Base-by-base conservation (phyloP, 2,888 invertebrate species). In the Cheilosia impressa region DNA sequence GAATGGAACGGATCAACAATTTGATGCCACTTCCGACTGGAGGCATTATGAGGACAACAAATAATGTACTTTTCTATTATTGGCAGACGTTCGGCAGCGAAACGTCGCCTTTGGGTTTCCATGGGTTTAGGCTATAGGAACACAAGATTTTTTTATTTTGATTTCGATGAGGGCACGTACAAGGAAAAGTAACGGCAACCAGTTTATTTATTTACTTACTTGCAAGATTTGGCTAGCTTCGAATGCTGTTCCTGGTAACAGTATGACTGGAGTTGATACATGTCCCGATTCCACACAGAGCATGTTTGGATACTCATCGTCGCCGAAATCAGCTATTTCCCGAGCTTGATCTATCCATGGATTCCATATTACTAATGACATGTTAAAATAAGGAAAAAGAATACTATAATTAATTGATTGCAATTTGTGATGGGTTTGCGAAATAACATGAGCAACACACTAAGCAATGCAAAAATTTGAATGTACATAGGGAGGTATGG, bases 281-380 rank as follows among this genome's bases (percentile, higher is more conserved):
- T 97, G 96, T 31, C 98, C 98, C 81, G 98, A 96, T 93, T 98
- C 98, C 85, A 99, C 97, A 92, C 98, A 99, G 88, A 98, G 94
- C 98, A 99, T 98, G 92, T 97, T 97, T 10, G 97, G 97, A 93
- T 97, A 98, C 93, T 98, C 98, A 90, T 98, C 98, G 92, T 98
- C 98, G n/a, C 98, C 98, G 92, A 98, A 98, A 93, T 98, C 98
- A 2, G 95, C 94, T 93, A 98, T 97, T 91, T 97, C 97, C 89
- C 97, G 96, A 31, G 98, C 98, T 92, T 96, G 96, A 89, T 98
- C 98, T 88, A 96, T 93, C 98, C 98, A 98, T 0, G 98, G 98
- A 93, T 98, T 98, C 98, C 98, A 99, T 88, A 98, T 95, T 88
- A 98, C 98, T 93, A 45, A 24, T 52, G 0, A 2, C 6, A 15